A percentile compares a stretch with the other conserved stretches of the same genome.
These are phyloP conservation scores for Caenorhabditis plicata DNA, from an alignment of 2,888 invertebrate species.

Conservation along the genomic window DNA sequence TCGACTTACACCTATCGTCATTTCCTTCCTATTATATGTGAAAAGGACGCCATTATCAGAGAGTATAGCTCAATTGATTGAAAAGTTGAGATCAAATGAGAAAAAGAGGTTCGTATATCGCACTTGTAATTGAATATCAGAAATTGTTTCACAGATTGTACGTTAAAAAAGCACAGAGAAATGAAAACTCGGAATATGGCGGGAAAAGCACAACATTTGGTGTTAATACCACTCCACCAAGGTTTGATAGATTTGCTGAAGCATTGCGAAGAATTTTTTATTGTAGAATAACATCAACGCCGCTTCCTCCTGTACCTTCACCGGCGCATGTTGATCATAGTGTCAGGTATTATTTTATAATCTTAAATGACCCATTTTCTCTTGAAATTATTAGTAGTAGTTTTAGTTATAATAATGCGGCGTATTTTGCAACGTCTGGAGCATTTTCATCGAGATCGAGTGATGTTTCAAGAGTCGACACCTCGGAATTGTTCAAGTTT, in stretches of 20 bases:
- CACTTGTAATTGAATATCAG: too few species aligned
- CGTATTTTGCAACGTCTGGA: conserved; percentile 59
- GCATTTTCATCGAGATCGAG: conserved; percentile 54
- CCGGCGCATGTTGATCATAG: conserved; percentile 56
- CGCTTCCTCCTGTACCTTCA: conserved; percentile 54
- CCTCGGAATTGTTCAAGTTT: conserved; percentile 51
- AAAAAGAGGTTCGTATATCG: conserved; percentile 25
- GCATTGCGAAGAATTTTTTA: too few species aligned
- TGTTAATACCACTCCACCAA: conserved; percentile 22
- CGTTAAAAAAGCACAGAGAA: conserved; percentile 44
- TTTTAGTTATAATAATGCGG: conserved; percentile 65
- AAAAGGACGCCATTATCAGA: conserved; percentile 51
- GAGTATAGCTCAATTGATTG: conserved; percentile 44
- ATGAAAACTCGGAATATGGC: conserved; percentile 21
- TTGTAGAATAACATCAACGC: conserved; percentile 40
- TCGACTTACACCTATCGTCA: conserved; percentile 46
- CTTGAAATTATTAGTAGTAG: not conserved
- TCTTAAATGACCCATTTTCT: too few species aligned
- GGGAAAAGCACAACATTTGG: conserved; percentile 45
- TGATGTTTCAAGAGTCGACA: conserved; percentile 58
- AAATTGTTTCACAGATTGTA: conserved; percentile 41
- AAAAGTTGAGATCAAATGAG: conserved; percentile 29
- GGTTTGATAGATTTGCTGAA: conserved; percentile 14
- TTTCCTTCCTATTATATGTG: conserved; percentile 43
- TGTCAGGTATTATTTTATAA: too few species aligned